Conservation (phyloP, 2,888 invertebrate species). For the Scaptomyza flava region DNA sequence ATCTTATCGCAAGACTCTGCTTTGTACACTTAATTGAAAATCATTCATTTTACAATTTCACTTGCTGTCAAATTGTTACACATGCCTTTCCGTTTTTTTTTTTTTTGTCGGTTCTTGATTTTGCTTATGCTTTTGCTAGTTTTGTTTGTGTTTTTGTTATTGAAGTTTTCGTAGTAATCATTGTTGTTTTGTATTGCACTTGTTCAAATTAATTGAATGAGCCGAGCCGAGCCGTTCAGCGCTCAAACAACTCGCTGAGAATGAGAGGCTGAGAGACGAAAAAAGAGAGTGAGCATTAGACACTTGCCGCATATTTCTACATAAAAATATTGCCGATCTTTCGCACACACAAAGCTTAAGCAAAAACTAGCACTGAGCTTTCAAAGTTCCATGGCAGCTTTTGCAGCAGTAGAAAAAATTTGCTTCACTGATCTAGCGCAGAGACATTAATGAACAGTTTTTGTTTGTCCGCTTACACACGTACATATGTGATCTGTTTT, state of each 20-base stretch:
- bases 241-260: conserved; percentile 40
- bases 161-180: conserved; percentile 57
- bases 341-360: conserved; percentile 10
- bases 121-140: conserved; percentile 43
- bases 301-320: conserved; percentile 56
- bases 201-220: conserved; percentile 76
- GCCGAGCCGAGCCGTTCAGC: conserved; percentile 41
- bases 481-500: conserved; percentile 10
- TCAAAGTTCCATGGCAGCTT: conserved; percentile 52
- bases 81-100: conserved; percentile 41
- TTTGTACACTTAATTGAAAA: conserved; percentile 73
- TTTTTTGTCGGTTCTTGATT: conserved; percentile 10
- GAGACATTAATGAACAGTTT: conserved; percentile 59
- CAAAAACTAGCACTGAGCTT: conserved; percentile 35
- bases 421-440: conserved; percentile 55
- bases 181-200: conserved; percentile 73
- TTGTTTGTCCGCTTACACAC: conserved; percentile 43
- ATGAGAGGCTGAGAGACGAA: conserved; percentile 14
- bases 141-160: conserved; percentile 27
- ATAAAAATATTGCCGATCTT: conserved; percentile 42
- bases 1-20: conserved; percentile 63
- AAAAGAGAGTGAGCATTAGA: conserved; percentile 25
- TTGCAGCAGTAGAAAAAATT: conserved; percentile 49
- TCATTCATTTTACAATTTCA: conserved; percentile 68
- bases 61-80: conserved; percentile 55